Evolutionary conservation across 1,140 invertebrate genomes (phyloP).

Genomic region (Cotesia vestalis): DNA sequence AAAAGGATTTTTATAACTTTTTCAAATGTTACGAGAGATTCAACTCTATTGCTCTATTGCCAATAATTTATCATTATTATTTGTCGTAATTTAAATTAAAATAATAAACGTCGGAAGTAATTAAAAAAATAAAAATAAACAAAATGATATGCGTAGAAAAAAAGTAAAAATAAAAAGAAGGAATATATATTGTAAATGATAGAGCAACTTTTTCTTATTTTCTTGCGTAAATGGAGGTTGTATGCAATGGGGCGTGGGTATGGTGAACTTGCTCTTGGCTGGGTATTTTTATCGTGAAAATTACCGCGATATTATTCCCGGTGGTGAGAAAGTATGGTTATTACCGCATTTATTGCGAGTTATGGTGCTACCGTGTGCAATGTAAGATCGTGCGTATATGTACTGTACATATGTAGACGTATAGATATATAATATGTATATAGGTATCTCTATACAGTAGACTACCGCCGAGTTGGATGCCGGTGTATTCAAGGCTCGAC

Average conservation of each 20-base stretch:
- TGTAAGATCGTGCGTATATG: constrained; percentile 28
- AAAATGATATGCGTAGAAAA: too few relatives aligned
- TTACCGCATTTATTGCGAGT: constrained; percentile 61
- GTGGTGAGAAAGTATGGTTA: constrained; percentile 56
- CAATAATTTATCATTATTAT: not conserved
- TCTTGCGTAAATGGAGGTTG: not conserved
- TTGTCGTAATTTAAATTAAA: too few relatives aligned
- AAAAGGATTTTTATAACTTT: constrained; percentile 1
- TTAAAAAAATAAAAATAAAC: too few relatives aligned
- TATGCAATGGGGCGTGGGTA: not conserved
- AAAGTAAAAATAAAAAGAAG: too few relatives aligned
- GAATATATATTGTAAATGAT: too few relatives aligned
- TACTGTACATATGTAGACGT: too few relatives aligned
- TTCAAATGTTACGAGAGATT: not conserved
- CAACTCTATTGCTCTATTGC: not conserved
- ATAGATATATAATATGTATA: too few relatives aligned
- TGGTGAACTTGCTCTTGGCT: not conserved
- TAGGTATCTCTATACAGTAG: too few relatives aligned
- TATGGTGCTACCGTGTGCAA: constrained; percentile 49
- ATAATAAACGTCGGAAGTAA: too few relatives aligned
- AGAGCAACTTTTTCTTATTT: constrained; percentile 1
- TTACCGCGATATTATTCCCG: constrained; percentile 55
- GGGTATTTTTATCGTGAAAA: constrained; percentile 46
- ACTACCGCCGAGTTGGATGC: not conserved
- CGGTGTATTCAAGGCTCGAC: constrained; percentile 25